Base-by-base conservation (phyloP, 2,888 invertebrate species). In the Panzeria rudis region DNA sequence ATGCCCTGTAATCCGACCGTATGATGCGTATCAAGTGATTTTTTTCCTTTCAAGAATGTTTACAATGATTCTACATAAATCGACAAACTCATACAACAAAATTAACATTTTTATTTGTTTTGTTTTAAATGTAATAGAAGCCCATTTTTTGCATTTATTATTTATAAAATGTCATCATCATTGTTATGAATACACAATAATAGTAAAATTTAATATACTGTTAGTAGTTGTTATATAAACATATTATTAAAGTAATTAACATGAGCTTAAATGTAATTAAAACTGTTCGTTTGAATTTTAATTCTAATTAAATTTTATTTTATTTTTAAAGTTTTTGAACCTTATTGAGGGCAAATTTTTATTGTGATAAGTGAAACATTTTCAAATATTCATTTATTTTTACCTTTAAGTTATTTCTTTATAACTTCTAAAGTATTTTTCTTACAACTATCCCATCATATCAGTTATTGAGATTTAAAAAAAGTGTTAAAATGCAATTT, bases 1-100 rank as follows among this genome's bases (percentile, higher is more conserved):
- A n/a, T 50, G 47, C 32, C 35, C 29, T 41, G 75, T 64, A 75
- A 76, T 76, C 56, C 56, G 76, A 64, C 64, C 54, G 52, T 62
- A 41, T 25, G 29, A 62, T 50, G 25, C 52, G 69, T 71, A 78
- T 78, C 61, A 71, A 78, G 69, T 69, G 25, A 5, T 25, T 44
- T 68, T 59, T 0, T 38, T 50, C 13, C 29, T 38, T 25, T 15
- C 1, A 4, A 54, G 11, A 61, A 52, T 62, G 59, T 56, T 61
- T 62, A 62, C 50, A 23, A 35, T 73, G 75, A 75, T 75, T 54
- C 56, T 17, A 59, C 47, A 47, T 50, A 47, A 77, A 50, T 61
- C 17, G 59, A 68, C 75, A 52, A 23, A 17, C n/a, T 76, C n/a
- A 20, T 29, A 20, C 50, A 66, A 17, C 13, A 64, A 41, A n/a